These are phyloP conservation scores for Gymnoscopelus microlampas DNA, from an alignment of 2,797 vertebrate genomes.

Conservation along the genomic window DNA sequence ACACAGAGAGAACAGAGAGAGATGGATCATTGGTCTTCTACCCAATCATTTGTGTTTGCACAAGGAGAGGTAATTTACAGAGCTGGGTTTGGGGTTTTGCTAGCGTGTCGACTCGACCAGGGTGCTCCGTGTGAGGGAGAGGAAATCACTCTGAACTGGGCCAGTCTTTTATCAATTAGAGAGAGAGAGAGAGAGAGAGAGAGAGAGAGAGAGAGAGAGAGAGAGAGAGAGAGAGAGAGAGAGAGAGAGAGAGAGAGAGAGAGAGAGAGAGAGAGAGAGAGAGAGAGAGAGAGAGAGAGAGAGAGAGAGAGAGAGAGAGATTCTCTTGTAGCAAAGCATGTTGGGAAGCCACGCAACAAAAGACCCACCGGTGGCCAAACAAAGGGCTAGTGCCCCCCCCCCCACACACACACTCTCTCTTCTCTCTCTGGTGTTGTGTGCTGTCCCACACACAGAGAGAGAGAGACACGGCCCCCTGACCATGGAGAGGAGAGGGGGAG, in stretches of 20 bases:
- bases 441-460: constrained; percentile 26
- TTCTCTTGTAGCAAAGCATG: constrained; percentile 54
- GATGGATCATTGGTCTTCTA: constrained; percentile 22
- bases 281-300: constrained; percentile 19
- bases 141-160: constrained; percentile 55
- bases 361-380: constrained; percentile 50
- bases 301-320: constrained; percentile 18
- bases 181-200: constrained; percentile 41
- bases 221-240: constrained; percentile 37
- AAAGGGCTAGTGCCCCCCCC: constrained; percentile 63
- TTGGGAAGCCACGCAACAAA: constrained; percentile 63
- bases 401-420: too few species aligned
- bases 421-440: constrained; percentile 28
- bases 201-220: constrained; percentile 1
- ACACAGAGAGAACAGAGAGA: not conserved
- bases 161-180: constrained; percentile 60
- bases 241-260: constrained; percentile 1
- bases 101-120: constrained; percentile 29
- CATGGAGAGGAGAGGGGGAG: constrained; percentile 13
- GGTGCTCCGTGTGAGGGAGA: constrained; percentile 34
- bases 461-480: constrained; percentile 40
- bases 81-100: constrained; percentile 53
- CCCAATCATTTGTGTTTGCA: constrained; percentile 60
- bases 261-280: constrained; percentile 25
- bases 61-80: constrained; percentile 45